A percentile compares a stretch with the other conserved stretches of the same genome.
phyloP scores from a whole-genome alignment of 2,888 invertebrate genomes.

The Clunio marinus region DNA sequence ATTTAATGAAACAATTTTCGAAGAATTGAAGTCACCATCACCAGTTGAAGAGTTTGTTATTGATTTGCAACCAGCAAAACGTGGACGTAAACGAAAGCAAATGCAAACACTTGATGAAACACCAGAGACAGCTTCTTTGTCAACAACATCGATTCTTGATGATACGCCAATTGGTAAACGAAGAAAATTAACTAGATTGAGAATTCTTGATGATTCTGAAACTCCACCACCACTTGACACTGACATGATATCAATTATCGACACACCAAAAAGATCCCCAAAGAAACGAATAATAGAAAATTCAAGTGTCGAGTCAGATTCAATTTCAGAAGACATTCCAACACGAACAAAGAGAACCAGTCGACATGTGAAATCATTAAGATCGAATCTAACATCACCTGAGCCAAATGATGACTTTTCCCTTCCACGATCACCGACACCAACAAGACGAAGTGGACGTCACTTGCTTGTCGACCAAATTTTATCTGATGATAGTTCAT shows the following conservation, averaged over 20 bases:
- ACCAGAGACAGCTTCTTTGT: slow-evolving; percentile 32
- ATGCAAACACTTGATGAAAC: slow-evolving; percentile 21
- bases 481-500: not conserved
- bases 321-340: slow-evolving; percentile 45
- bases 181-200: slow-evolving; percentile 24
- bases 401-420: not conserved
- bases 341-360: not conserved
- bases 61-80: slow-evolving; percentile 40
- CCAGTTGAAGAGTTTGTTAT: slow-evolving; percentile 42
- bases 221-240: not conserved
- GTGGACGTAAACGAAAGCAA: slow-evolving; percentile 39
- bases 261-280: slow-evolving; percentile 18
- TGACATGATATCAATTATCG: not conserved
- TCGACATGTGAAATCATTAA: not conserved
- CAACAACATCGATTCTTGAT: slow-evolving; percentile 3
- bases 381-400: slow-evolving; percentile 12
- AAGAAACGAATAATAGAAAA: not conserved
- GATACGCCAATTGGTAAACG: slow-evolving; percentile 30
- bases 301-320: slow-evolving; percentile 44
- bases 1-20: slow-evolving; percentile 61
- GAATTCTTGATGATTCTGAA: not conserved
- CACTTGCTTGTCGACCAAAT: not conserved
- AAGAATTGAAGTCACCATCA: slow-evolving; percentile 42
- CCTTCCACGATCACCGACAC: not conserved
- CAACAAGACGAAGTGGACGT: slow-evolving; percentile 42